Evolutionary conservation across 2,888 invertebrate genomes (phyloP).

Genomic region (Morpho achilles): DNA sequence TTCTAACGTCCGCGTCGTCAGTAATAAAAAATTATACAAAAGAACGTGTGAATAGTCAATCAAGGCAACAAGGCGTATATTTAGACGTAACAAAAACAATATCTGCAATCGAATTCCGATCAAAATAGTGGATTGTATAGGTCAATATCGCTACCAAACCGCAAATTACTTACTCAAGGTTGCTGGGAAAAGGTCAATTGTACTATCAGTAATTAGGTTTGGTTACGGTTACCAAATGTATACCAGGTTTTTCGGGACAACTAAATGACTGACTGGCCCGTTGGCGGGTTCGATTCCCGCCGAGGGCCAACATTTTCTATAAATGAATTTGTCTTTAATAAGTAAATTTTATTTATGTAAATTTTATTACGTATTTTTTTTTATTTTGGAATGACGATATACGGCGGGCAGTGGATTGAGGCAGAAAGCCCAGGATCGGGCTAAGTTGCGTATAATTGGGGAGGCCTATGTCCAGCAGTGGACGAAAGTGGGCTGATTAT

Average conservation of each 20-base stretch:
- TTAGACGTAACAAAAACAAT: slow-evolving; percentile 25
- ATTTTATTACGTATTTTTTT: too few relatives aligned
- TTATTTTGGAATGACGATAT: too few relatives aligned
- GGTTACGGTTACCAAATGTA: background rate
- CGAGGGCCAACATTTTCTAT: too few relatives aligned
- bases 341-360: too few relatives aligned
- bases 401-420: too few relatives aligned
- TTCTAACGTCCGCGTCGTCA: background rate
- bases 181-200: slow-evolving; percentile 45
- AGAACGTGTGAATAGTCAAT: slow-evolving; percentile 30
- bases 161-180: slow-evolving; percentile 44
- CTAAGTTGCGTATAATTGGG: too few relatives aligned
- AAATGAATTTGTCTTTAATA: too few relatives aligned
- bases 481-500: too few relatives aligned
- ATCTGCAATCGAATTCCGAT: slow-evolving; percentile 33
- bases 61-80: slow-evolving; percentile 8
- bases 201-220: slow-evolving; percentile 30
- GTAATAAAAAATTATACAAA: background rate
- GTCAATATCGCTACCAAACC: slow-evolving; percentile 39
- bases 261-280: too few relatives aligned
- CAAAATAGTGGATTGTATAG: slow-evolving; percentile 36
- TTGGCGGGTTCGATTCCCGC: too few relatives aligned
- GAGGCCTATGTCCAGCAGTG: too few relatives aligned
- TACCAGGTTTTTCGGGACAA: background rate
- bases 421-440: too few relatives aligned